Evolutionary conservation across 2,113 vertebrate species (phyloP).

Genomic region (Holacanthus passer): DNA sequence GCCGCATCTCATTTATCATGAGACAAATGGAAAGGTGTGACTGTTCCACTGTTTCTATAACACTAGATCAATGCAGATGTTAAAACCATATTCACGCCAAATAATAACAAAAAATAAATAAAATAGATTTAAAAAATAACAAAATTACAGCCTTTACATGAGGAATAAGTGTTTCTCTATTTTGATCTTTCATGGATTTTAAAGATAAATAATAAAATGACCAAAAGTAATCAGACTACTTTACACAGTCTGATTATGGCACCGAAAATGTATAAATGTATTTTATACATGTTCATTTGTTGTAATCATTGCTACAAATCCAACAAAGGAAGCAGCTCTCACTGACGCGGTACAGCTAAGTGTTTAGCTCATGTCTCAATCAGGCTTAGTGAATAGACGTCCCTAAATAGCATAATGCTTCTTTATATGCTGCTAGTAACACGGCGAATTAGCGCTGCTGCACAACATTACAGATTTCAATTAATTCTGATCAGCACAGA

Average conservation of each 20-base stretch:
- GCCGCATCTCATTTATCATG: constrained; percentile 32
- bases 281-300: neutral
- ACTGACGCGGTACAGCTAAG: constrained; percentile 37
- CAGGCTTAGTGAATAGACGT: constrained; percentile 78
- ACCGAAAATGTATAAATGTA: neutral
- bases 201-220: neutral
- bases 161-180: neutral
- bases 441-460: constrained; percentile 84
- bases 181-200: neutral
- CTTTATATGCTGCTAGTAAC: constrained; percentile 82
- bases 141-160: neutral
- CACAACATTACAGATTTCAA: constrained; percentile 86
- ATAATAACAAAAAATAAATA: too few relatives aligned
- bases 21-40: neutral
- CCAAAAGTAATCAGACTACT: neutral
- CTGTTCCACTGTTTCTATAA: neutral
- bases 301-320: neutral
- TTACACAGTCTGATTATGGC: neutral
- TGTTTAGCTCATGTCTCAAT: constrained; percentile 81
- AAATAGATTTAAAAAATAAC: too few relatives aligned
- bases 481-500: constrained; percentile 87
- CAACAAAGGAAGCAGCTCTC: constrained; percentile 22
- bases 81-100: neutral
- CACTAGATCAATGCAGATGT: neutral
- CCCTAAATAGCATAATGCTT: constrained; percentile 82